These are phyloP conservation scores for Coenonympha arcania DNA, from an alignment of 2,888 invertebrate genomes.

Conservation along the genomic window DNA sequence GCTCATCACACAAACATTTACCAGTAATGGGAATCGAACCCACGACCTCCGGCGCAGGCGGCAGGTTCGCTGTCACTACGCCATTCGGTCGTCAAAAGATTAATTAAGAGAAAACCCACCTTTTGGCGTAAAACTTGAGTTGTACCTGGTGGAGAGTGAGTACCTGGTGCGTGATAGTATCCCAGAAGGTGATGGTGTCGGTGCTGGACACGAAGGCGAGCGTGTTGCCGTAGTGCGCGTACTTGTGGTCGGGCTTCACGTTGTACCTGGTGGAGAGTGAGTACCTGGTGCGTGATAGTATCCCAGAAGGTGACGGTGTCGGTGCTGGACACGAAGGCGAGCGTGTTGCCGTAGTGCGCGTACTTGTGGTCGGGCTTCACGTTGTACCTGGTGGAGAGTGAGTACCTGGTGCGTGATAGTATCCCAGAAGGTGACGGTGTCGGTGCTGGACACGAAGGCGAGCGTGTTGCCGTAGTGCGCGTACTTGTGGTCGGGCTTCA, in stretches of 20 bases:
- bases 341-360: constrained; percentile 94
- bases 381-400: too few species aligned
- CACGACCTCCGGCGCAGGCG: too few species aligned
- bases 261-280: too few species aligned
- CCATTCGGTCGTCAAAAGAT: too few species aligned
- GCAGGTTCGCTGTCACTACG: too few species aligned
- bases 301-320: constrained; percentile 96
- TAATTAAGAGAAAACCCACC: too few species aligned
- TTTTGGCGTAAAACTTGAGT: too few species aligned
- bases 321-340: constrained; percentile 86
- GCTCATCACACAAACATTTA: too few species aligned
- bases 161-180: constrained; percentile 89
- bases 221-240: constrained; percentile 95
- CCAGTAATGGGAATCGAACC: too few species aligned
- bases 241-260: constrained; percentile 95
- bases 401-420: constrained; percentile 89
- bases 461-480: constrained; percentile 95
- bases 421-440: constrained; percentile 95
- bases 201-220: constrained; percentile 87
- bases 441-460: constrained; percentile 84
- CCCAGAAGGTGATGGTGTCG: constrained; percentile 93
- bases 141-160: too few species aligned
- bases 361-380: constrained; percentile 96
- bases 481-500: constrained; percentile 96
- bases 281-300: constrained; percentile 88